phyloP scores from a whole-genome alignment of 2,888 invertebrate species.

The Ophonus ardosiacus region DNA sequence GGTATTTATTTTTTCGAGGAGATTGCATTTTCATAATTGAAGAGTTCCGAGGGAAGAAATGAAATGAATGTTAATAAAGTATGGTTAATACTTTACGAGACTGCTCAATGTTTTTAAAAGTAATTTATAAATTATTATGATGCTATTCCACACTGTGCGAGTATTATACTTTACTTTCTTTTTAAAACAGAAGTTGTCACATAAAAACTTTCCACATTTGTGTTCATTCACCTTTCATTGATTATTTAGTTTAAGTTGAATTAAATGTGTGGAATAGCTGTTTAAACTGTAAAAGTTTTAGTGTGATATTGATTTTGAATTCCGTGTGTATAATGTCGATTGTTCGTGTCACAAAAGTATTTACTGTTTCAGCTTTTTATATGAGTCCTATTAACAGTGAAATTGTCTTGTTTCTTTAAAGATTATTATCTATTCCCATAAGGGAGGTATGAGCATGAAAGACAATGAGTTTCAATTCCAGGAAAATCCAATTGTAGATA shows the following conservation, averaged over 20 bases:
- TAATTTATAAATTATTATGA: conserved; percentile 43
- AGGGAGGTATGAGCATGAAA: neutral
- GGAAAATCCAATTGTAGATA: conserved; percentile 18
- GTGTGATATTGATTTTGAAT: conserved; percentile 30
- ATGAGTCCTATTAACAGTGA: conserved; percentile 30
- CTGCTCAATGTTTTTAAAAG: neutral
- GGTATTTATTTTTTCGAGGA: conserved; percentile 54
- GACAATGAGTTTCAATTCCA: conserved; percentile 2
- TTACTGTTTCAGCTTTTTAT: neutral
- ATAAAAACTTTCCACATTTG: neutral
- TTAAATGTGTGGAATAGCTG: neutral
- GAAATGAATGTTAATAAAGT: conserved; percentile 59
- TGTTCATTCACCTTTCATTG: conserved; percentile 7
- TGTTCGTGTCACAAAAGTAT: conserved; percentile 40
- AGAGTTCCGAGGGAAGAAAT: conserved; percentile 48
- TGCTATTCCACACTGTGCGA: neutral
- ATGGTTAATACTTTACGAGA: conserved; percentile 53
- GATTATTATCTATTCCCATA: conserved; percentile 26
- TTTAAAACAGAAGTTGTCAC: conserved; percentile 5
- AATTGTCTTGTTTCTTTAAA: conserved; percentile 42
- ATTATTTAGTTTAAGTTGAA: conserved; percentile 13
- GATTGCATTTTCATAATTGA: conserved; percentile 64
- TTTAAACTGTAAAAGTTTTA: neutral
- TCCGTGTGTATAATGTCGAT: conserved; percentile 12
- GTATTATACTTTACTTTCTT: neutral